Evolutionary conservation across 2,888 invertebrate genomes (phyloP).

Genomic region (Osedax frankpressi): DNA sequence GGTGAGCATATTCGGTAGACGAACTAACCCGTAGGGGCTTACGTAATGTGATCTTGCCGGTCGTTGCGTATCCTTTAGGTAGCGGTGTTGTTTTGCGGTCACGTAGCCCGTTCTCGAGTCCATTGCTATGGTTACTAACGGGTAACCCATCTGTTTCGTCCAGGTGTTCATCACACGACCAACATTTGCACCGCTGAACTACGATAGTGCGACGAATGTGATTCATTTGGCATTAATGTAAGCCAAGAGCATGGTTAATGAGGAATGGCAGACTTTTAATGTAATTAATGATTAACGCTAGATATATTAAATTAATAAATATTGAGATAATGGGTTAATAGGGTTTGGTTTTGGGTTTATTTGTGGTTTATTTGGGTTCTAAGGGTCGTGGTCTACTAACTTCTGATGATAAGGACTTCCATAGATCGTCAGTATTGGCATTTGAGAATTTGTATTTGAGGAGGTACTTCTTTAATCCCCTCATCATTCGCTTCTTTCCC

Average conservation of each 20-base stretch:
- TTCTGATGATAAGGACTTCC: slow-evolving; percentile 60
- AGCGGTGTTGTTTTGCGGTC: slow-evolving; percentile 31
- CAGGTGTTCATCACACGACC: slow-evolving; percentile 72
- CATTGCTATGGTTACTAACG: slow-evolving; percentile 56
- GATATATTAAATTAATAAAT: background rate
- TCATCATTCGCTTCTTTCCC: slow-evolving; percentile 54
- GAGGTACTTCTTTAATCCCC: slow-evolving; percentile 54
- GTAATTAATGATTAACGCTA: background rate
- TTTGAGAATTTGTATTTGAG: slow-evolving; percentile 58
- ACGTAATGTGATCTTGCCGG: background rate
- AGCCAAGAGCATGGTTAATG: too few relatives aligned
- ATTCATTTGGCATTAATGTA: too few relatives aligned
- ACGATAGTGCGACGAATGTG: too few relatives aligned
- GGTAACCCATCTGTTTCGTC: slow-evolving; percentile 72
- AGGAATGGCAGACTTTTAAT: too few relatives aligned
- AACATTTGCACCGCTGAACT: slow-evolving; percentile 25
- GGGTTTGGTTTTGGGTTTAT: too few relatives aligned
- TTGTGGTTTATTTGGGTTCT: too few relatives aligned
- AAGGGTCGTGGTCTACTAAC: too few relatives aligned
- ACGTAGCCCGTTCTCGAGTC: slow-evolving; percentile 49
- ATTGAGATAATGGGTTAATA: too few relatives aligned
- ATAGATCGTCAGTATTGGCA: slow-evolving; percentile 67
- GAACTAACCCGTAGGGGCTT: slow-evolving; percentile 30
- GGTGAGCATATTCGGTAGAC: too few relatives aligned
- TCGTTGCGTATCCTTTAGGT: slow-evolving; percentile 23